Conservation (phyloP, 1,140 invertebrate species). For the Pseudomyrmex gracilis region DNA sequence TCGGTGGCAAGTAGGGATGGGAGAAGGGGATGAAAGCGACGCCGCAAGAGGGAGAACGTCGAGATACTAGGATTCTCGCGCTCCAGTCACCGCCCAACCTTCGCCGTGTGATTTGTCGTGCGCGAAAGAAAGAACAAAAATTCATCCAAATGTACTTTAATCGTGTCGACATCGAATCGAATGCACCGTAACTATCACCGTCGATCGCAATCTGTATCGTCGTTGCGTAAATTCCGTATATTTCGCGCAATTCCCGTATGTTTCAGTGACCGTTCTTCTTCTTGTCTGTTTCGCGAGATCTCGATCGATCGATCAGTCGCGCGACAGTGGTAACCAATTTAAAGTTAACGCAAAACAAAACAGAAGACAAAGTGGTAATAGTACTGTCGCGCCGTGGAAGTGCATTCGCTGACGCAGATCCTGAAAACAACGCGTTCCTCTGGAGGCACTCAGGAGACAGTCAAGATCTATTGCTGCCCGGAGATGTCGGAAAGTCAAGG, state of each 20-base stretch:
- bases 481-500: slow-evolving; percentile 89
- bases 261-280: slow-evolving; percentile 7
- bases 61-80: slow-evolving; percentile 78
- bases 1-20: slow-evolving; percentile 12
- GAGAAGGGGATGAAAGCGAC: slow-evolving; percentile 76
- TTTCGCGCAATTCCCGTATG: background rate
- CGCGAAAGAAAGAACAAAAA: slow-evolving; percentile 9
- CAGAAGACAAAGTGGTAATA: slow-evolving; percentile 45
- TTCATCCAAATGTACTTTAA: background rate
- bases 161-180: background rate
- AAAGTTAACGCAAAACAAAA: background rate
- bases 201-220: background rate
- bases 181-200: slow-evolving; percentile 4
- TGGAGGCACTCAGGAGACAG: slow-evolving; percentile 90
- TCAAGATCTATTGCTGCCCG: slow-evolving; percentile 90
- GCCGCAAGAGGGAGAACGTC: slow-evolving; percentile 74
- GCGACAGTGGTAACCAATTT: background rate
- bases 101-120: slow-evolving; percentile 76
- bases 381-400: slow-evolving; percentile 58
- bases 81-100: slow-evolving; percentile 84
- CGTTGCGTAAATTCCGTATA: too few relatives aligned
- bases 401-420: slow-evolving; percentile 37
- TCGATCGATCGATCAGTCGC: slow-evolving; percentile 4
- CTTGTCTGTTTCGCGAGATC: slow-evolving; percentile 27
- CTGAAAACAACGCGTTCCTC: slow-evolving; percentile 78